Conservation (phyloP, 2,797 vertebrate species). For the Malacoraja senta region DNA sequence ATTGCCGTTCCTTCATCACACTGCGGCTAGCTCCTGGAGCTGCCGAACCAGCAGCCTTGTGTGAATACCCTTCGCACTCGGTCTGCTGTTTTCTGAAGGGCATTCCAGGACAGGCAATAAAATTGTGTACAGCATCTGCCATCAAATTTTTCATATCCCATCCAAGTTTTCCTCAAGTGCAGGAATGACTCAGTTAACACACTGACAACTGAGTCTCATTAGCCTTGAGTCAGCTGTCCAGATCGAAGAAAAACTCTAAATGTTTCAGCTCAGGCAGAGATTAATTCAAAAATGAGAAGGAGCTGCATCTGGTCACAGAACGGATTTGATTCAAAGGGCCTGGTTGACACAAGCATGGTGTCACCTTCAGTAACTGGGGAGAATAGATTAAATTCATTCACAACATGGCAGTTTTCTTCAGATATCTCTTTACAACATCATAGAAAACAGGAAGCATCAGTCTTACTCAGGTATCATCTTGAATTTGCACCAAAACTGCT, state of each 20-base stretch:
- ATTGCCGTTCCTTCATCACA: no score
- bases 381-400: not conserved
- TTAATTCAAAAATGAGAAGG: not conserved
- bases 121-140: not conserved
- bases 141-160: not conserved
- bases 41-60: no score
- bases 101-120: no score
- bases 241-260: not conserved
- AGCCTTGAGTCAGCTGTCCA: not conserved
- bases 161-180: not conserved
- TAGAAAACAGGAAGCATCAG: not conserved
- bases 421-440: not conserved
- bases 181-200: not conserved
- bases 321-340: not conserved
- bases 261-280: not conserved
- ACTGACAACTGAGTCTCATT: not conserved
- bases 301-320: not conserved
- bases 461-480: no score
- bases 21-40: no score
- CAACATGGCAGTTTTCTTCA: not conserved
- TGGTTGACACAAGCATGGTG: not conserved
- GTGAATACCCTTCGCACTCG: no score
- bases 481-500: no score
- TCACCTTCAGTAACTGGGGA: not conserved
- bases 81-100: no score